These are phyloP conservation scores for Ctenosaura bakeri DNA, from an alignment of 2,797 vertebrate genomes.

Conservation along the genomic window DNA sequence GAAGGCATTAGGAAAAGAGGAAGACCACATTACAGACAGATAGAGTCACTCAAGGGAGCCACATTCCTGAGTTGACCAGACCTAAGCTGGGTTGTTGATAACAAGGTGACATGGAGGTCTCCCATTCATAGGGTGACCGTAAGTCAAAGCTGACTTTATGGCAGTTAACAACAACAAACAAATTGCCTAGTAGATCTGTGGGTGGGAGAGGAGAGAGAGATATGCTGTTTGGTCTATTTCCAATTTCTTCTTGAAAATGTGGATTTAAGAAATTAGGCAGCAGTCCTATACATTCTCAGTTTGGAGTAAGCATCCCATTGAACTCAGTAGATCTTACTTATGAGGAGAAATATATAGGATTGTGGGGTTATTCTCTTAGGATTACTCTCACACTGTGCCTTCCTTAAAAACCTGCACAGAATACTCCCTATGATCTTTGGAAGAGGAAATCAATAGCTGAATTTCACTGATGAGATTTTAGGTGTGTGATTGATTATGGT, in stretches of 20 bases:
- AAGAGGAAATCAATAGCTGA: constrained; percentile 26
- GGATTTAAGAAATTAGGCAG: neutral
- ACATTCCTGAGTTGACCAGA: too few relatives aligned
- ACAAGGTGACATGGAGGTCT: too few relatives aligned
- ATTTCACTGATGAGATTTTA: constrained; percentile 8
- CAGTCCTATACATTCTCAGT: neutral
- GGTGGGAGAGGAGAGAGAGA: neutral
- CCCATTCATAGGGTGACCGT: too few relatives aligned
- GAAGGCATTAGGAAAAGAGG: too few relatives aligned
- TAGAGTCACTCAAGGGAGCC: too few relatives aligned
- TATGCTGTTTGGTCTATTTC: neutral
- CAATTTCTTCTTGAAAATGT: neutral
- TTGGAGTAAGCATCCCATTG: neutral
- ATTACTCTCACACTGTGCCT: neutral
- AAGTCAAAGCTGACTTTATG: too few relatives aligned
- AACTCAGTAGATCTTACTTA: neutral
- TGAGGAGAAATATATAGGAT: neutral
- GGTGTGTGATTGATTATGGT: constrained; percentile 20
- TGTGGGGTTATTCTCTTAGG: neutral
- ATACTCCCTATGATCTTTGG: neutral
- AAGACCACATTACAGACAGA: too few relatives aligned
- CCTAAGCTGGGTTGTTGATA: too few relatives aligned
- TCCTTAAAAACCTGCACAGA: constrained; percentile 2
- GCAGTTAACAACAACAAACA: too few relatives aligned
- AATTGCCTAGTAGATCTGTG: neutral